Percentiles rank a stretch among this genome's conserved stretches.
Evolutionary conservation across 1,140 invertebrate genomes (phyloP).

Genomic region (Cardiocondyla obscurior): DNA sequence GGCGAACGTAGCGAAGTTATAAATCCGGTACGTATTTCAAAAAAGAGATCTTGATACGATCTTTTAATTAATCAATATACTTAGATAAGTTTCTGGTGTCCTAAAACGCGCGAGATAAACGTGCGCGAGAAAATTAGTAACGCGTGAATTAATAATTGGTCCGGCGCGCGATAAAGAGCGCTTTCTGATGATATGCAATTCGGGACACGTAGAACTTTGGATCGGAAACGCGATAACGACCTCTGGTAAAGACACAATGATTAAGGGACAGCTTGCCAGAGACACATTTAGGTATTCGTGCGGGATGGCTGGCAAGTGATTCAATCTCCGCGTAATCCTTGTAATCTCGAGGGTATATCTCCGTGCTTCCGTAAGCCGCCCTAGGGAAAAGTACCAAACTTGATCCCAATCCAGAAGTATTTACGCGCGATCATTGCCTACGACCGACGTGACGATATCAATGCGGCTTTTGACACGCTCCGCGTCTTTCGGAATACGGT

Average conservation of each 20-base stretch:
- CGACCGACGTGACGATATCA: neutral
- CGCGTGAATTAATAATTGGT: neutral
- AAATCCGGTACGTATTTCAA: no score
- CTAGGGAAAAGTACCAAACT: conserved; percentile 50
- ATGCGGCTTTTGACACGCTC: neutral
- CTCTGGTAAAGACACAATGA: conserved; percentile 61
- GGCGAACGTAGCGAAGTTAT: neutral
- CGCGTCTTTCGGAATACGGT: neutral
- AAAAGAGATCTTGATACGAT: no score
- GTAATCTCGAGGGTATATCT: conserved; percentile 79
- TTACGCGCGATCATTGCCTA: conserved; percentile 48
- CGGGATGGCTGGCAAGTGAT: conserved; percentile 78
- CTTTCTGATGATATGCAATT: conserved; percentile 44
- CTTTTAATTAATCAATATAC: no score
- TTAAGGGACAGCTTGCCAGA: conserved; percentile 65
- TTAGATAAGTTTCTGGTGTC: no score
- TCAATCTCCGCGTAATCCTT: conserved; percentile 80
- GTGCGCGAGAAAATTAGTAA: neutral
- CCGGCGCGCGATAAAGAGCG: neutral
- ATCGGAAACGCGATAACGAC: conserved; percentile 56
- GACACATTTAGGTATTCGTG: conserved; percentile 73
- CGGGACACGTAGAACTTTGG: conserved; percentile 50
- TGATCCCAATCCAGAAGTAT: conserved; percentile 48
- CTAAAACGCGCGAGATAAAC: neutral
- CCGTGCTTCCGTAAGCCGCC: conserved; percentile 60